A percentile compares a stretch with the other conserved stretches of the same genome.
phyloP scores from a whole-genome alignment of 1,140 invertebrate species.

The Cyclina sinensis region DNA sequence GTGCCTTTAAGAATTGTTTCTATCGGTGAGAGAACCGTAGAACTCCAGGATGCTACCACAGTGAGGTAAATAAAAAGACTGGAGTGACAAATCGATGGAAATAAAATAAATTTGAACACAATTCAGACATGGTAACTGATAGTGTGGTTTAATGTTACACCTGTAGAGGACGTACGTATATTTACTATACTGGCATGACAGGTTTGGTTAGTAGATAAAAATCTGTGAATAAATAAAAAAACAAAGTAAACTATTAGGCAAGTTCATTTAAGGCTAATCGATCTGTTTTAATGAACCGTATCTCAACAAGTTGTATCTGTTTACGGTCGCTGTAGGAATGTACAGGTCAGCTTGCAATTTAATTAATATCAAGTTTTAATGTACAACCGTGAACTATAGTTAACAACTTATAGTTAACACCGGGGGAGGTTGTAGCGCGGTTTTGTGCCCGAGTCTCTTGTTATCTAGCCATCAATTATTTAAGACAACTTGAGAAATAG shows the following conservation, averaged over 20 bases:
- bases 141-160: too few relatives aligned
- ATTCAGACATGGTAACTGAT: too few relatives aligned
- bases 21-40: too few relatives aligned
- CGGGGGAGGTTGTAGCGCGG: neutral
- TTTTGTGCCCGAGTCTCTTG: constrained; percentile 13
- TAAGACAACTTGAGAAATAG: constrained; percentile 4
- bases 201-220: too few relatives aligned
- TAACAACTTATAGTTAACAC: constrained; percentile 20
- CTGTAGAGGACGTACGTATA: too few relatives aligned
- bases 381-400: neutral
- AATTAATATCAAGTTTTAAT: neutral
- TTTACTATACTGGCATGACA: too few relatives aligned
- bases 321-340: neutral
- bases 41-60: too few relatives aligned
- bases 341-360: neutral
- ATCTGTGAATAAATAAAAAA: neutral
- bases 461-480: constrained; percentile 22
- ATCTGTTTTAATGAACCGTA: neutral
- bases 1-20: too few relatives aligned
- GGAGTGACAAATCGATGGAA: too few relatives aligned
- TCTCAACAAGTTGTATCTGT: neutral
- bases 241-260: neutral
- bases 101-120: too few relatives aligned
- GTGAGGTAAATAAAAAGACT: too few relatives aligned
- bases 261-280: constrained; percentile 24